A percentile compares a stretch with the other conserved stretches of the same genome.
Evolutionary conservation across 2,113 vertebrate genomes (phyloP).

Genomic region (Lanius collurio): DNA sequence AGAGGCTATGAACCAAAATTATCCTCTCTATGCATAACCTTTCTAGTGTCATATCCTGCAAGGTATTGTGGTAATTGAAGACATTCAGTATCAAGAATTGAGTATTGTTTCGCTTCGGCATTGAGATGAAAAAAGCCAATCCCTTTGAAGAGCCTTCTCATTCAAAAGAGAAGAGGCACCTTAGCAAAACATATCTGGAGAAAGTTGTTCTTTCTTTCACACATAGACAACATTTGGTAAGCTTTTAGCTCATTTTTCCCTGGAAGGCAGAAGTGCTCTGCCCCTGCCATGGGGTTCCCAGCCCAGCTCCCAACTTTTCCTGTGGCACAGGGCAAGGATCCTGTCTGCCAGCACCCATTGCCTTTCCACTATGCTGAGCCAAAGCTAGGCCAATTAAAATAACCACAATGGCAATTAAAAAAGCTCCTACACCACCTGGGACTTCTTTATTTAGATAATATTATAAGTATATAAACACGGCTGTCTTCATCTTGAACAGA

Average conservation of each 20-base stretch:
- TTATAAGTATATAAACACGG: not conserved
- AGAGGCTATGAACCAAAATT: conserved; percentile 83
- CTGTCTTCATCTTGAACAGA: not conserved
- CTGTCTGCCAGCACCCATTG: not conserved
- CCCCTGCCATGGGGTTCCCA: not conserved
- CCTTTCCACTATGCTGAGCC: not conserved
- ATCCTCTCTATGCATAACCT: conserved; percentile 71
- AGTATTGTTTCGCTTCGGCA: not conserved
- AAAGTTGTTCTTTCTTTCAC: conserved; percentile 19
- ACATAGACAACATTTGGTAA: not conserved
- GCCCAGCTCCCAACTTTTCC: not conserved
- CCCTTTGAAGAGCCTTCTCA: conserved; percentile 19
- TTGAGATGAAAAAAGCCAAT: conserved; percentile 63
- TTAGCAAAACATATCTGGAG: conserved; percentile 29
- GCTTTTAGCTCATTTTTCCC: not conserved
- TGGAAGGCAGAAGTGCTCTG: not conserved
- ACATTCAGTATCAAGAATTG: conserved; percentile 36
- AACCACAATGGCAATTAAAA: not conserved
- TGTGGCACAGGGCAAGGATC: fast-evolving
- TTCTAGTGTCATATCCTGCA: conserved; percentile 52
- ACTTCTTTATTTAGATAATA: not conserved
- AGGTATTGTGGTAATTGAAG: conserved; percentile 48
- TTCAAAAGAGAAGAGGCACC: not conserved
- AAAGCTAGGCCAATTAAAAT: not conserved
- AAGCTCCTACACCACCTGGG: not conserved